Base-by-base conservation (phyloP, 2,888 invertebrate genomes). In the Cordilura impudica region DNA sequence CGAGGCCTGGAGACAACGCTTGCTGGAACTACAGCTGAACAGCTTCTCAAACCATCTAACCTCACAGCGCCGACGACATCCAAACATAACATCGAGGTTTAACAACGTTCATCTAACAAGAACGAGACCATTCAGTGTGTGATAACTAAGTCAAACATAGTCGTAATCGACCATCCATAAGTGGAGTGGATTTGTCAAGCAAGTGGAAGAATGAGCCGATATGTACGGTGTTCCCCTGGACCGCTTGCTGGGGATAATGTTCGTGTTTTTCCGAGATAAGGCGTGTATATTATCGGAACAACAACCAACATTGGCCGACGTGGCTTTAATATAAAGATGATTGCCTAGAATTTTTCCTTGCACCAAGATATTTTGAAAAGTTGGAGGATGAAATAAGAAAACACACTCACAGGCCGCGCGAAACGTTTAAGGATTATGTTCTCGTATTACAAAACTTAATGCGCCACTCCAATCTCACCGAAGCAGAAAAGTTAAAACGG, bases 371-470 rank as follows among this genome's bases (percentile, higher is more conserved):
- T 21, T 75, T 74, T 10, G 45, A 74, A n/a, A 58, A 60, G 12
- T 19, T 67, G 21, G 67, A 67, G 0, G 69, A 69, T 26, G 69
- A 75, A 45, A 56, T 75, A 2, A 29, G 56, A 6, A 54, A 56
- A 31, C 14, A 47, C 6, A 19, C 21, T 1, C 69, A 75, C 21
- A 18, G 29, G 0, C 14, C 54, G 3, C 16, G 47, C 4, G 75
- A 61, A n/a, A 4, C 58, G 0, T 73, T 73, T 21, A 39, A 26
- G 14, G 49, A 58, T 4, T 74, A 51, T 19, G 53, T 56, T 1
- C 16, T 49, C 3, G 51, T n/a, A 2, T 12, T 67, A n/a, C 51
- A 67, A 29, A 14, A 51, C 12, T 12, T 56, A 1, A 67, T 63
- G 69, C 53, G 47, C 5, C 63, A 75, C 4, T 4, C 12, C 1